Conservation (phyloP, 2,113 vertebrate genomes). For the Barnardius zonarius region DNA sequence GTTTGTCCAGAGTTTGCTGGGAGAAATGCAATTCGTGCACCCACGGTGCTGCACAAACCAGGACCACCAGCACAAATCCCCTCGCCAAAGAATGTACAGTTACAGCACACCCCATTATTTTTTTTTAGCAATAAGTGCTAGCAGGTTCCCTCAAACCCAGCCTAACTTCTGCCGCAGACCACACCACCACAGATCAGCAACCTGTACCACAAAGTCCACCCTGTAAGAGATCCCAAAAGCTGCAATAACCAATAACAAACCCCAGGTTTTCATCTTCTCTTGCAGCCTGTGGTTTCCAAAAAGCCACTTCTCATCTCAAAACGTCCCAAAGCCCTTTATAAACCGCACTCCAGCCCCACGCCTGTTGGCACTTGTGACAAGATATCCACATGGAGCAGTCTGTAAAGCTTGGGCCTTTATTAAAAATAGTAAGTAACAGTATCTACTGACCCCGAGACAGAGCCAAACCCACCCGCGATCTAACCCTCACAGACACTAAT, state of each 20-base stretch:
- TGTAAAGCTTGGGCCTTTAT: neutral
- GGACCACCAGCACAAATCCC: neutral
- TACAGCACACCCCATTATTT: neutral
- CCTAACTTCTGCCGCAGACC: neutral
- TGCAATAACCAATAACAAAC: neutral
- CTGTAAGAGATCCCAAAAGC: neutral
- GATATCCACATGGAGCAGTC: rapidly evolving
- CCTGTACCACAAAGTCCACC: rapidly evolving
- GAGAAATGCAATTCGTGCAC: neutral
- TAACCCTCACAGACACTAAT: neutral
- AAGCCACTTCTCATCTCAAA: neutral
- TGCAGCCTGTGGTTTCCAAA: rapidly evolving
- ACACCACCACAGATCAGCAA: neutral
- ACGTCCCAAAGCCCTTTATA: neutral
- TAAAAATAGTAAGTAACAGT: neutral
- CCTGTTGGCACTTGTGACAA: neutral
- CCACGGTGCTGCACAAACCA: rapidly evolving
- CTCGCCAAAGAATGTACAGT: rapidly evolving
- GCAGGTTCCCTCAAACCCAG: neutral
- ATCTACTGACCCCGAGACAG: rapidly evolving
- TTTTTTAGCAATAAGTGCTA: neutral
- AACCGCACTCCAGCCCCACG: rapidly evolving
- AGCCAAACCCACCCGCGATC: neutral
- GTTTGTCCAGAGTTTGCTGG: rapidly evolving
- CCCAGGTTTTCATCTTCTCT: neutral